Evolutionary conservation across 2,797 vertebrate genomes (phyloP).

Genomic region (Dicrostonyx torquatus): DNA sequence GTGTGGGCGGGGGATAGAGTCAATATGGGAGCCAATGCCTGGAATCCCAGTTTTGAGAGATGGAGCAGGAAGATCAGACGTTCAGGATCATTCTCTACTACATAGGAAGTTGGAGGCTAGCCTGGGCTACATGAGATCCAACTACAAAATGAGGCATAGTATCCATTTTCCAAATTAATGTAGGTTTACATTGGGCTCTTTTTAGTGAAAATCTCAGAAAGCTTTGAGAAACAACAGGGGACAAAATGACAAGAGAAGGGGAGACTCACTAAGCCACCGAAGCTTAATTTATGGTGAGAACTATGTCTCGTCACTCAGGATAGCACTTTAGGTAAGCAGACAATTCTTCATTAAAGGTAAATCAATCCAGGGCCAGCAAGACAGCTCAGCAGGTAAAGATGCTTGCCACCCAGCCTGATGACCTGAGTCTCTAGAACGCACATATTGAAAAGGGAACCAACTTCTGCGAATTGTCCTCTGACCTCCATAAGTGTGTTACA

Average conservation of each 20-base stretch:
- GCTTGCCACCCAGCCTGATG: too few species aligned
- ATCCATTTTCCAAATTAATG: neutral
- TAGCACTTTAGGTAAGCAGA: too few species aligned
- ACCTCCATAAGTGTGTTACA: too few species aligned
- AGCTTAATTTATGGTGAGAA: neutral
- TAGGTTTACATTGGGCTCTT: conserved; percentile 5
- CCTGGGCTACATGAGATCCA: neutral
- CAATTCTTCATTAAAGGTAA: neutral
- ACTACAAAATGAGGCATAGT: neutral
- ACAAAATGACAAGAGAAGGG: neutral
- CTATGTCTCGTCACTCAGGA: neutral
- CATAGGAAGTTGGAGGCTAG: neutral
- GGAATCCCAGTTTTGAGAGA: neutral
- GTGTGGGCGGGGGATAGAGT: neutral
- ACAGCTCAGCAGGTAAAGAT: neutral
- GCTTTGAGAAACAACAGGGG: neutral
- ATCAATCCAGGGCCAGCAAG: neutral
- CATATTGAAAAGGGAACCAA: neutral
- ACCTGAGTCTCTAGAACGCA: neutral
- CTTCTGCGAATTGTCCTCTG: neutral
- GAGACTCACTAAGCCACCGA: too few species aligned
- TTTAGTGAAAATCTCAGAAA: neutral
- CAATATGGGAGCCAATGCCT: neutral
- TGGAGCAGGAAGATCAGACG: neutral
- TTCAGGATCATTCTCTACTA: neutral